Evolutionary conservation across 1,140 invertebrate genomes (phyloP).

Genomic region (Lepidurus couesii): DNA sequence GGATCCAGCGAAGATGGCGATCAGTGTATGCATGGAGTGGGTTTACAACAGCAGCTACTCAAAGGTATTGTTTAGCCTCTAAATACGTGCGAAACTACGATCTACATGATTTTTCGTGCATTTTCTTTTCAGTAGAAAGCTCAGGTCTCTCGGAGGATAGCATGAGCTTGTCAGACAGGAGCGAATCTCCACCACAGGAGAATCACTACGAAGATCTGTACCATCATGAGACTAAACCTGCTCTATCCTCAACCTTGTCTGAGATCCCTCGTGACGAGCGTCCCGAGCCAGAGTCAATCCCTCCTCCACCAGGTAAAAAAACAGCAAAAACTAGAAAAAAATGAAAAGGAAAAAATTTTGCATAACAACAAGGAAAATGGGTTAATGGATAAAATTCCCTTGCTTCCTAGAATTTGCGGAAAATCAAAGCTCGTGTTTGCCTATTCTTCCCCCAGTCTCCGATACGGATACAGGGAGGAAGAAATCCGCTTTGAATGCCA

Average conservation of each 20-base stretch:
- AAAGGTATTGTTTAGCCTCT: background rate
- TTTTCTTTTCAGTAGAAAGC: background rate
- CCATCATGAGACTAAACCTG: background rate
- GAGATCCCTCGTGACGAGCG: background rate
- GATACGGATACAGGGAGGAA: background rate
- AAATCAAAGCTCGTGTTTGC: background rate
- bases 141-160: background rate
- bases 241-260: background rate
- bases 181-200: background rate
- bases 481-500: background rate
- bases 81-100: background rate
- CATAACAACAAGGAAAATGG: background rate
- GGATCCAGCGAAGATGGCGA: background rate
- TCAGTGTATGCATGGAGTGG: background rate
- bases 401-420: constrained; percentile 29
- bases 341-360: no score
- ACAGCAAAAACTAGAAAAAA: background rate
- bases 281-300: constrained; percentile 29
- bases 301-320: constrained; percentile 34
- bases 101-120: background rate
- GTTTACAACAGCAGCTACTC: background rate
- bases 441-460: background rate
- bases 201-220: constrained; percentile 10
- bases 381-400: background rate
- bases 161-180: constrained; percentile 7